These are phyloP conservation scores for Xiphophorus birchmanni DNA, from an alignment of 2,797 vertebrate genomes.

Conservation along the genomic window DNA sequence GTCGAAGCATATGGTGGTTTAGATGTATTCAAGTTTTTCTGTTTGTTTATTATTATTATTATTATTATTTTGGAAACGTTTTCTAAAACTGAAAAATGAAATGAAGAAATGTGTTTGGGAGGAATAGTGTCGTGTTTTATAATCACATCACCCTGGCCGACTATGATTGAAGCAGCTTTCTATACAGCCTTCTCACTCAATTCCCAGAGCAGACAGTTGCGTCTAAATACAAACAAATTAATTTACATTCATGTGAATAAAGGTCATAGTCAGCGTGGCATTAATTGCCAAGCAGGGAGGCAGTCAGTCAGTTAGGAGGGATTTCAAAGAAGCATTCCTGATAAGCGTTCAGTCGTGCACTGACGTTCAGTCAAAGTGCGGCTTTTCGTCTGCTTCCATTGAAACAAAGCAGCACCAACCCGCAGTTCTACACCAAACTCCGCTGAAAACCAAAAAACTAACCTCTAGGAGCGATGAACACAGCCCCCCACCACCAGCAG, in stretches of 20 bases:
- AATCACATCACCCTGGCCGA: background rate
- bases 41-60: background rate
- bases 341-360: background rate
- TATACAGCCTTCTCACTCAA: background rate
- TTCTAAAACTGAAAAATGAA: background rate
- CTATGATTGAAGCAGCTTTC: background rate
- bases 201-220: background rate
- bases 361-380: constrained; percentile 1
- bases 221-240: background rate
- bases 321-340: background rate
- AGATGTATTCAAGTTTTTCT: background rate
- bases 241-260: background rate
- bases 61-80: background rate
- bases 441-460: background rate
- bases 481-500: background rate
- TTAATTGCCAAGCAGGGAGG: background rate
- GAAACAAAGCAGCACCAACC: background rate
- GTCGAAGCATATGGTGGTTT: background rate
- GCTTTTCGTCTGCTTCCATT: background rate
- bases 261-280: background rate
- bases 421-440: background rate
- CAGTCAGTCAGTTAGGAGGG: background rate
- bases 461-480: background rate
- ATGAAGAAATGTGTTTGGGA: background rate
- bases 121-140: background rate